These are phyloP conservation scores for Trichoplax adhaerens DNA, from an alignment of 37 sponge, comb jelly and placozoan species.

Conservation along the genomic window DNA sequence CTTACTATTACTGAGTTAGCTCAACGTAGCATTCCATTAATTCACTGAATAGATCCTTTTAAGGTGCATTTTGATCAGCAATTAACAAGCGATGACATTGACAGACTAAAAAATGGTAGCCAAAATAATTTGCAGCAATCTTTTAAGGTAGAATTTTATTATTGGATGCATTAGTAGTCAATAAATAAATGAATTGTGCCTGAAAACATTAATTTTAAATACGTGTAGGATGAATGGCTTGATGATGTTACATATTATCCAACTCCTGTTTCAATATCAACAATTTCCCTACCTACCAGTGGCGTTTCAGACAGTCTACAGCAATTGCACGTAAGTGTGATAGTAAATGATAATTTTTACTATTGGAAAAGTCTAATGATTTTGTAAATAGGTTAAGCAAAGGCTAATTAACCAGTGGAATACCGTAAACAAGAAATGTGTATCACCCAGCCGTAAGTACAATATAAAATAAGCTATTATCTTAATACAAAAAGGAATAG, in stretches of 20 bases:
- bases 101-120: neutral
- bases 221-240: too few species aligned
- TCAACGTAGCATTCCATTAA: neutral
- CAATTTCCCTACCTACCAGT: neutral
- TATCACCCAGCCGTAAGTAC: neutral
- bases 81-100: conserved; percentile 22
- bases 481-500: neutral
- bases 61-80: conserved; percentile 24
- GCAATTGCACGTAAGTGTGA: neutral
- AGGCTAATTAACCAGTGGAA: conserved; percentile 12
- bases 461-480: neutral
- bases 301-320: neutral
- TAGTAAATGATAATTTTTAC: neutral
- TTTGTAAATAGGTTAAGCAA: conserved; percentile 12
- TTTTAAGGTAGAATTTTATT: too few species aligned
- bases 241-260: too few species aligned
- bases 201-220: too few species aligned
- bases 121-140: too few species aligned
- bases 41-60: conserved; percentile 32
- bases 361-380: neutral
- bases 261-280: neutral
- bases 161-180: too few species aligned
- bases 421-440: neutral
- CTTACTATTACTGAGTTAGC: too few species aligned
- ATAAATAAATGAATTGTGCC: too few species aligned